These are phyloP conservation scores for Heliangelus exortis DNA, from an alignment of 2,797 vertebrate genomes.

Conservation along the genomic window DNA sequence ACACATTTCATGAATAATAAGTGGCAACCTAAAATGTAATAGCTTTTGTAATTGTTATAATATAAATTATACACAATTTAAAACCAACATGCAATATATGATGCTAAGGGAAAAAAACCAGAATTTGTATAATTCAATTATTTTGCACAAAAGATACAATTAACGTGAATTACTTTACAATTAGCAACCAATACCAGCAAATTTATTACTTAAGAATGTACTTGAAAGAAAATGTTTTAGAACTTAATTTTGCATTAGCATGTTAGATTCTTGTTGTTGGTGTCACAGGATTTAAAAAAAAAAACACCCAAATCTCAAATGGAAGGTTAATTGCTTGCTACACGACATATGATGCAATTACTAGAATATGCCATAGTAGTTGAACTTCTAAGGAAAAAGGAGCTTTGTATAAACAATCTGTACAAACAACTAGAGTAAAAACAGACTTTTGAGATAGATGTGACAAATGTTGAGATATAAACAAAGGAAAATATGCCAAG, in stretches of 20 bases:
- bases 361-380: neutral
- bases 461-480: conserved; percentile 25
- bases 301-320: neutral
- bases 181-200: conserved; percentile 24
- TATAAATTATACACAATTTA: conserved; percentile 63
- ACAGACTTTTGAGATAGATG: conserved; percentile 4
- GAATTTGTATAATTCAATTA: neutral
- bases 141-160: conserved; percentile 45
- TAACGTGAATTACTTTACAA: conserved; percentile 35
- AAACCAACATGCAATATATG: conserved; percentile 55
- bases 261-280: neutral
- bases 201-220: neutral
- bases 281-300: neutral
- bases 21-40: conserved; percentile 56
- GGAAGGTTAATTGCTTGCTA: neutral
- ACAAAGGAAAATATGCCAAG: conserved; percentile 38
- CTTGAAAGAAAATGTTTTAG: neutral
- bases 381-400: conserved; percentile 35
- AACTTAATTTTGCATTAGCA: neutral
- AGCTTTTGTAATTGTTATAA: conserved; percentile 30
- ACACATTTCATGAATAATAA: conserved; percentile 13
- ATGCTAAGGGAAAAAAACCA: neutral
- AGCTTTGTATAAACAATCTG: conserved; percentile 43
- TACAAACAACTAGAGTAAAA: conserved; percentile 7
- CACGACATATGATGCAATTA: neutral